Evolutionary conservation across 2,888 invertebrate species (phyloP), one percentile per base, ranked within the genome.

Genomic region (Polydrusus pterygomalis): DNA sequence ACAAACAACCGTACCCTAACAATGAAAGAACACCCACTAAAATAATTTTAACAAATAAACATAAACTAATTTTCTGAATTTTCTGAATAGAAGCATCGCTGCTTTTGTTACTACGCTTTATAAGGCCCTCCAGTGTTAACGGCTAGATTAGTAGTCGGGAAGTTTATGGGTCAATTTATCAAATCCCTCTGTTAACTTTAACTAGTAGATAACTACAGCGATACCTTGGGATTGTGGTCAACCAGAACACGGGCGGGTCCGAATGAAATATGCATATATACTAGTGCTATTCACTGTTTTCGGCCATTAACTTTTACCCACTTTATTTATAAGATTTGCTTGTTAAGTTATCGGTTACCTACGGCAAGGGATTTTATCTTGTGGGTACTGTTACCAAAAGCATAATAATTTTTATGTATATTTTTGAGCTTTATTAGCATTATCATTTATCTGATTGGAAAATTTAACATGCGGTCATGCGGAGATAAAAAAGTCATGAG

Each of bases 211-310:
- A 69, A 69, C 69, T 58, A 58, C 56, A 25, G 43, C 30, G 56
- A 69, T 69, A 69, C 58, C 69, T 69, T 43, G 69, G 56, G 43
- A 69, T 69, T 69, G 58, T 58, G 69, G 69, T 43, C 69, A 43
- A 49, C 38, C 69, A 20, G 38, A 34, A 38, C 17, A 30, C 17
- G 15, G 34, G 38, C 65, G 11, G 13, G 15, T 13, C 47, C n/a
- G 15, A 47, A 64, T 64, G 30, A 68, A 56, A 68, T 68, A 68
- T 68, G 43, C 25, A 54, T 9, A 54, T 9, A 62, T 38, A 60
- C 20, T 20, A 9, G 20, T 1, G 25, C 9, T 54, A 5, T 25
- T 13, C 5, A 10, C n/a, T 7, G 11, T 10, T 34, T 34, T 10
- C 20, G 25, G n/a, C 25, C 25, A 13, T 54, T 54, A 54, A 47